Percentiles rank a stretch among this genome's conserved stretches.
Evolutionary conservation across 2,797 vertebrate genomes (phyloP).

Genomic region (Esox lucius): DNA sequence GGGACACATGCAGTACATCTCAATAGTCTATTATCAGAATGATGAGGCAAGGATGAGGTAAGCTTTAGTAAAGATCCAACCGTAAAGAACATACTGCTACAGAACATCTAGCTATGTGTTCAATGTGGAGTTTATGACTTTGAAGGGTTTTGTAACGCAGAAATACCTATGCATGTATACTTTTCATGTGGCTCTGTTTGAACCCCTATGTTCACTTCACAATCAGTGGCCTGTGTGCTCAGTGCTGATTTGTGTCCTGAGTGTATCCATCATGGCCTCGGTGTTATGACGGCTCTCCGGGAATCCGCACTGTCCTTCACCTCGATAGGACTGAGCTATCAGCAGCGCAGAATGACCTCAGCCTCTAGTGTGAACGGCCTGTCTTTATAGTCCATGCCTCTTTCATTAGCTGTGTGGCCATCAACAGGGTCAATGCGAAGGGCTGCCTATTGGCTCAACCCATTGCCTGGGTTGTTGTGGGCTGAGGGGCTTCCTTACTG

Average conservation of each 20-base stretch:
- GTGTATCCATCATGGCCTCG: slow-evolving; percentile 9
- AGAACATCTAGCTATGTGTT: too few relatives aligned
- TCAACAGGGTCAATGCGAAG: slow-evolving; percentile 18
- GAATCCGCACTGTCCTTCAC: slow-evolving; percentile 18
- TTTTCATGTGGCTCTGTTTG: too few relatives aligned
- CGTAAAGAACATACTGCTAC: too few relatives aligned
- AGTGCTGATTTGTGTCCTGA: background rate
- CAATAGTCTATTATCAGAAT: too few relatives aligned
- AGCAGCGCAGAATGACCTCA: slow-evolving; percentile 8
- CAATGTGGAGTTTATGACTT: too few relatives aligned
- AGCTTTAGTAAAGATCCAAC: too few relatives aligned
- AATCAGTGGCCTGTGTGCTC: too few relatives aligned
- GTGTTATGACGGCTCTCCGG: background rate
- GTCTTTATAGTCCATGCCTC: slow-evolving; percentile 15
- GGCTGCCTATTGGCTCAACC: slow-evolving; percentile 15
- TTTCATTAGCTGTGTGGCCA: slow-evolving; percentile 1
- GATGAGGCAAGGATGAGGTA: too few relatives aligned
- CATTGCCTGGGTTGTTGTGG: slow-evolving; percentile 11
- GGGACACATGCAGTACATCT: too few relatives aligned
- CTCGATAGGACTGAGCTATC: slow-evolving; percentile 25
- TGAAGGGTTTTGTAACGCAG: too few relatives aligned
- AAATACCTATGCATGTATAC: too few relatives aligned
- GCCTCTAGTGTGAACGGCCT: background rate
- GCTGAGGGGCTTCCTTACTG: background rate
- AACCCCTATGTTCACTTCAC: too few relatives aligned